Conservation (phyloP, 2,797 vertebrate genomes). For the Chrysocyon brachyurus region DNA sequence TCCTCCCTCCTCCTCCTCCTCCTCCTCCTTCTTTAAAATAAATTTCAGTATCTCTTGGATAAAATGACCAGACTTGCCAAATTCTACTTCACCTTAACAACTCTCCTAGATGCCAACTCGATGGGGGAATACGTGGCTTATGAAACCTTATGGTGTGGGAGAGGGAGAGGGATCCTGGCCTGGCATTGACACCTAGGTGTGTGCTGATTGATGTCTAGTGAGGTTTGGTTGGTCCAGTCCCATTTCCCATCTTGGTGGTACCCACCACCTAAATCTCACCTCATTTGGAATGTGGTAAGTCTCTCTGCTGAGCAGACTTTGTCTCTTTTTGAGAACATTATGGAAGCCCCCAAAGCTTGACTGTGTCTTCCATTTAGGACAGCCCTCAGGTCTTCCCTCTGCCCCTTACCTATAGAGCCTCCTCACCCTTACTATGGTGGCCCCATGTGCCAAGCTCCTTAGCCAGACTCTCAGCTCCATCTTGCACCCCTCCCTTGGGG, state of each 20-base stretch:
- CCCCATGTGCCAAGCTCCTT: not conserved
- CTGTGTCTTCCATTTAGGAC: not conserved
- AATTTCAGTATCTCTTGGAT: not conserved
- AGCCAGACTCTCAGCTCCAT: not conserved
- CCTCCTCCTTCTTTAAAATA: too few species aligned
- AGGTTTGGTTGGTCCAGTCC: not conserved
- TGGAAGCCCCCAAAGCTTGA: not conserved
- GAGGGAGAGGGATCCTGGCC: not conserved
- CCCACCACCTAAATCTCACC: not conserved
- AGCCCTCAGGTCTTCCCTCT: not conserved
- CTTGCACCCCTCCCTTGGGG: not conserved
- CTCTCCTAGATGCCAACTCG: not conserved
- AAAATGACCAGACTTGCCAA: not conserved
- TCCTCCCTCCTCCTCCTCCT: too few species aligned
- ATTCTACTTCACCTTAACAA: not conserved
- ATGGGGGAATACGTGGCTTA: not conserved
- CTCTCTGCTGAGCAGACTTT: not conserved
- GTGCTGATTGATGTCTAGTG: not conserved
- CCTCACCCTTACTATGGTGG: not conserved
- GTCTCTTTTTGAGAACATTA: not conserved
- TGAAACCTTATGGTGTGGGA: not conserved
- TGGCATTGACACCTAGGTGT: not conserved
- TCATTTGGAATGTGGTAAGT: not conserved
- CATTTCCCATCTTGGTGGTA: too few species aligned
- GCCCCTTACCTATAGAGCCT: not conserved